Conservation (phyloP, 2,888 invertebrate species). For the Heliconius hortense region DNA sequence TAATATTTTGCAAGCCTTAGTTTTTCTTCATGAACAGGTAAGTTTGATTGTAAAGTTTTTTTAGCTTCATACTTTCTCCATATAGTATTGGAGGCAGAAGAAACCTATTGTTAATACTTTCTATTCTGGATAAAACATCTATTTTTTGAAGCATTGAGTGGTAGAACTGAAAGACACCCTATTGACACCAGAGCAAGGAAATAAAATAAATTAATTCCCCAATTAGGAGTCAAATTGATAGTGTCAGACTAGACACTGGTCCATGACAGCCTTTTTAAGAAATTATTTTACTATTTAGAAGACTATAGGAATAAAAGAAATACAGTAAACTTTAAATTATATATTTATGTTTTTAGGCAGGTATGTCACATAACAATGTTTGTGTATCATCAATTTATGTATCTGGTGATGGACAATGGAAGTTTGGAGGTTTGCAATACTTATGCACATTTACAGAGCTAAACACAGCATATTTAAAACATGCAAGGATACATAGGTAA, state of each 20-base stretch:
- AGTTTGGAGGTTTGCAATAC: slow-evolving; percentile 92
- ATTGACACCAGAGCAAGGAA: background rate
- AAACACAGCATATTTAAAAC: slow-evolving; percentile 84
- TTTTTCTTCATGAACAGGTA: slow-evolving; percentile 91
- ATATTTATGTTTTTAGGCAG: slow-evolving; percentile 77
- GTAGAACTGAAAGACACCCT: background rate
- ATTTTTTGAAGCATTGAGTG: background rate
- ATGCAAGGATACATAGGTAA: slow-evolving; percentile 83
- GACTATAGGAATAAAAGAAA: no score
- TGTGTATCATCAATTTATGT: slow-evolving; percentile 90
- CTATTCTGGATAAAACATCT: background rate
- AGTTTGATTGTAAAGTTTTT: slow-evolving; percentile 36
- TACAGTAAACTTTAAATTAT: background rate
- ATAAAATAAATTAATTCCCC: background rate
- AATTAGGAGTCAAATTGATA: no score
- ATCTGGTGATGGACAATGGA: slow-evolving; percentile 92
- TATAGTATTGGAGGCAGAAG: background rate
- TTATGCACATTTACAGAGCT: slow-evolving; percentile 86
- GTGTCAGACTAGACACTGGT: no score
- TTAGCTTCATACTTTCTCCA: background rate
- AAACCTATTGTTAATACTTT: background rate
- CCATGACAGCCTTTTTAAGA: no score
- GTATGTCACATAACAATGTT: slow-evolving; percentile 91
- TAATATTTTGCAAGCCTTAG: slow-evolving; percentile 89
- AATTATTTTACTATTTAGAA: no score